Evolutionary conservation across 2,888 invertebrate genomes (phyloP), one percentile per base, ranked within the genome.

Genomic region (Melinaea menophilus): DNA sequence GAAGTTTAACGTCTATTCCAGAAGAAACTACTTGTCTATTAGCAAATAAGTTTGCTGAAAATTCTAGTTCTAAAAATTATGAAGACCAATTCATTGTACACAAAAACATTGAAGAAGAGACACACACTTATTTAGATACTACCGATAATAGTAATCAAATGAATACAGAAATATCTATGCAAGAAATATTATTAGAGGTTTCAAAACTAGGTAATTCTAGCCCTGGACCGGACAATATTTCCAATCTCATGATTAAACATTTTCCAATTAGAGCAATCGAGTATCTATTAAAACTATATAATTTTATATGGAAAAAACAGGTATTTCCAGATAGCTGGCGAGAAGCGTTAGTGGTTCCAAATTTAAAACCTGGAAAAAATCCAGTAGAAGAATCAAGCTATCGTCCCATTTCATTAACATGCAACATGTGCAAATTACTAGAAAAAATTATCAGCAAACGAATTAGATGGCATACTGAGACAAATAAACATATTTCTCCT

Each of bases 331-430:
- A 62, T 51, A 41, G 37, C 4, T 71, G 69, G 71, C 60, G 45
- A 58, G 63, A 68, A 56, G 69, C 71, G n/a, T 9, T 67, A 33
- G 67, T 71, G 2, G 41, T 69, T 5, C 71, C 71, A 41, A 68
- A 69, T 37, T 51, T 64, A 56, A 71, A 69, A 64, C 68, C 67
- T 34, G 65, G 64, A 7, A 69, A 66, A 61, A 46, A 60, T 9
- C 46, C 63, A 3, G 62, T 33, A 13, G 55, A 22, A n/a, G 13
- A 34, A 54, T 34, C 61, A 11, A 71, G 58, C 54, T 69, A 64
- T 61, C 66, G 69, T 55, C 68, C 69, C 7, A 71, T 71, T 58
- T 66, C 68, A 1, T 46, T 69, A 35, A 69, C 67, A 22, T 59
- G 59, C 13, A 63, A 63, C 33, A n/a, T 63, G 5, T 70, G 68